phyloP scores from a whole-genome alignment of 2,797 vertebrate species.

The Pelodytes ibericus region DNA sequence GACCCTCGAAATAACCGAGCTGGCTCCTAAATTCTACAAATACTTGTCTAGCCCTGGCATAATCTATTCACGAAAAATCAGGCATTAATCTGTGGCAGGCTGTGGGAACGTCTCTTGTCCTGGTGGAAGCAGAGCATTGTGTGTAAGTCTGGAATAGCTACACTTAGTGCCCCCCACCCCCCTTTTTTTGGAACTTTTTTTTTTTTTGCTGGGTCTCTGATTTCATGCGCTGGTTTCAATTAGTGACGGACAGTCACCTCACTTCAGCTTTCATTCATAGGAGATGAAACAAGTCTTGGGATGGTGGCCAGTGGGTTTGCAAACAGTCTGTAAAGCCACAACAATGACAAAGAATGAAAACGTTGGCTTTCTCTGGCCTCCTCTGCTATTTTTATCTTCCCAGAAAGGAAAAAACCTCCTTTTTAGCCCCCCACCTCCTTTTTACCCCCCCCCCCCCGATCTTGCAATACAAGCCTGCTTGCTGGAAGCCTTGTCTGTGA shows the following conservation, averaged over 20 bases:
- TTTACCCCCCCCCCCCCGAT: neutral
- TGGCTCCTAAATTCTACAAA: too few relatives aligned
- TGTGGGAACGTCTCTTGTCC: neutral
- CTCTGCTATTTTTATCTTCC: neutral
- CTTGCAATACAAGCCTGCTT: neutral
- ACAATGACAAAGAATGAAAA: conserved; percentile 1
- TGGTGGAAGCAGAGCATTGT: neutral
- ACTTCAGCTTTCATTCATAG: conserved; percentile 16
- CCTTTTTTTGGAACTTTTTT: neutral
- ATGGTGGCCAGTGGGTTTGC: neutral
- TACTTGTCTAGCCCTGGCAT: too few relatives aligned
- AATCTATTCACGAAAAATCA: too few relatives aligned
- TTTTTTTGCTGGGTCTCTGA: neutral
- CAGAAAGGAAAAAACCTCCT: neutral
- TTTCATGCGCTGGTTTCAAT: conserved; percentile 15
- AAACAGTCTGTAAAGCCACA: neutral
- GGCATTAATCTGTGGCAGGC: neutral
- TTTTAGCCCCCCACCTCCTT: too few relatives aligned
- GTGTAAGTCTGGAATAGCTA: neutral
- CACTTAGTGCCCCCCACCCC: neutral
- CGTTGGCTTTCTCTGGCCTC: neutral
- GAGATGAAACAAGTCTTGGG: conserved; percentile 15
- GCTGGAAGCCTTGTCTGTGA: neutral
- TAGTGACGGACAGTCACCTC: conserved; percentile 9
- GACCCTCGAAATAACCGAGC: too few relatives aligned